A percentile compares a stretch with the other conserved stretches of the same genome.
phyloP scores from a whole-genome alignment of 2,113 vertebrate genomes.

The Ictalurus punctatus region DNA sequence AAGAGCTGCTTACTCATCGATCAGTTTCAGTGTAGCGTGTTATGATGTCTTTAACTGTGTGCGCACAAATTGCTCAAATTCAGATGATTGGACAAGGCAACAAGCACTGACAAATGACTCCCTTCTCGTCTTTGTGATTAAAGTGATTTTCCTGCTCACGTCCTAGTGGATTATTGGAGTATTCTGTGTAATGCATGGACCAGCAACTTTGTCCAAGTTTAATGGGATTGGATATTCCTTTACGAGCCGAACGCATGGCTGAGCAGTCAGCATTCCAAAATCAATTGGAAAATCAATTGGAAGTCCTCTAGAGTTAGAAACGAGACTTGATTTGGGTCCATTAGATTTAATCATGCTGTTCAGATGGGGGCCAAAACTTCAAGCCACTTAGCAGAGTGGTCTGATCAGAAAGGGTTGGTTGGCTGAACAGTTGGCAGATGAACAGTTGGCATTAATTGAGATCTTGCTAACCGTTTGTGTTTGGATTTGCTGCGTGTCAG shows the following conservation, averaged over 20 bases:
- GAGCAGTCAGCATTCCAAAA: neutral
- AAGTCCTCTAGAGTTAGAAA: neutral
- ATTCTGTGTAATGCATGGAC: neutral
- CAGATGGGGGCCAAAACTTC: neutral
- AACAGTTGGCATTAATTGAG: conserved; percentile 6
- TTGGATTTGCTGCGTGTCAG: neutral
- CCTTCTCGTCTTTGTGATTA: neutral
- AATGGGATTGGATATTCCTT: conserved; percentile 12
- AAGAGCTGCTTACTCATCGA: neutral
- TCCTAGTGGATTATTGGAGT: neutral
- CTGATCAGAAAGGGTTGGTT: neutral
- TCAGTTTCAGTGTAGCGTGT: conserved; percentile 23
- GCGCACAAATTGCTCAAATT: conserved; percentile 28
- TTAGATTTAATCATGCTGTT: neutral
- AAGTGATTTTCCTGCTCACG: conserved; percentile 3
- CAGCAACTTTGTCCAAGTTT: conserved; percentile 1
- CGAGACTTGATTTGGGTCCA: neutral
- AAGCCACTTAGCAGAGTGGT: neutral
- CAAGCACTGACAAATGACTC: conserved; percentile 4
- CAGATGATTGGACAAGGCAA: conserved; percentile 18
- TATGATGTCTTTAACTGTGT: conserved; percentile 21
- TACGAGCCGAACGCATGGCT: neutral
- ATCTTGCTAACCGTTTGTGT: neutral
- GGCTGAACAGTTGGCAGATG: neutral
- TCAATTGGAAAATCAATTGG: conserved; percentile 19